Evolutionary conservation across 2,888 invertebrate species (phyloP).

Genomic region (Arrhopalites spinosus): DNA sequence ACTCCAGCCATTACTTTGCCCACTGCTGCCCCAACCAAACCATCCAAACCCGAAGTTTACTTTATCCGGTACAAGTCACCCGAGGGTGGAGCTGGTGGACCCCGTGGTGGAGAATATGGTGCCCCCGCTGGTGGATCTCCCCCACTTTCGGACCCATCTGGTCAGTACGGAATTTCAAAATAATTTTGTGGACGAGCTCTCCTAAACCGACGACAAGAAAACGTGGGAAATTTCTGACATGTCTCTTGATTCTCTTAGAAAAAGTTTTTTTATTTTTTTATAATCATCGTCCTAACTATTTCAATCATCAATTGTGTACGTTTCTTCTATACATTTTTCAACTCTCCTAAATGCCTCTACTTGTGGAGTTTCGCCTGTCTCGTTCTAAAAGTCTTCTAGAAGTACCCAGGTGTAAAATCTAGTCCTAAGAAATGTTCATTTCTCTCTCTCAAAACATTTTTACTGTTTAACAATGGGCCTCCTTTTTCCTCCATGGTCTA

Average conservation of each 20-base stretch:
- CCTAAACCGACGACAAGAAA: not conserved
- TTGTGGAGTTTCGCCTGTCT: conserved; percentile 8
- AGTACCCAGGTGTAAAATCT: conserved; percentile 35
- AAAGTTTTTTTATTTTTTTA: conserved; percentile 6
- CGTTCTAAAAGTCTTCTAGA: not conserved
- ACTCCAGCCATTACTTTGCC: conserved; percentile 68
- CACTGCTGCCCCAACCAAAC: conserved; percentile 76
- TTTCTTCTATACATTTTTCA: not conserved
- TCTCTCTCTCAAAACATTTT: conserved; percentile 1
- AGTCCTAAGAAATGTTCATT: conserved; percentile 36
- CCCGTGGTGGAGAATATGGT: conserved; percentile 41
- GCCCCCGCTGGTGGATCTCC: conserved; percentile 40
- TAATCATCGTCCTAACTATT: not conserved
- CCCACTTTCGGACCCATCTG: conserved; percentile 36
- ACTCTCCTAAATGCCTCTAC: not conserved
- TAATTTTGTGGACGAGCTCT: not conserved
- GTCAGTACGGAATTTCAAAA: conserved; percentile 14
- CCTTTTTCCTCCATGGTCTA: not conserved
- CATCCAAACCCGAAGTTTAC: conserved; percentile 78
- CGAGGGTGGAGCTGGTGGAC: conserved; percentile 38
- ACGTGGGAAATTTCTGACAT: not conserved
- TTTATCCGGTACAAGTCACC: conserved; percentile 54
- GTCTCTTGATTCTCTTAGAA: not conserved
- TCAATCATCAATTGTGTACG: not conserved
- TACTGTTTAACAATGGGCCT: no score